Base-by-base conservation (phyloP, 64 coral and sea anemone species). In the Stichodactyla mertensii region DNA sequence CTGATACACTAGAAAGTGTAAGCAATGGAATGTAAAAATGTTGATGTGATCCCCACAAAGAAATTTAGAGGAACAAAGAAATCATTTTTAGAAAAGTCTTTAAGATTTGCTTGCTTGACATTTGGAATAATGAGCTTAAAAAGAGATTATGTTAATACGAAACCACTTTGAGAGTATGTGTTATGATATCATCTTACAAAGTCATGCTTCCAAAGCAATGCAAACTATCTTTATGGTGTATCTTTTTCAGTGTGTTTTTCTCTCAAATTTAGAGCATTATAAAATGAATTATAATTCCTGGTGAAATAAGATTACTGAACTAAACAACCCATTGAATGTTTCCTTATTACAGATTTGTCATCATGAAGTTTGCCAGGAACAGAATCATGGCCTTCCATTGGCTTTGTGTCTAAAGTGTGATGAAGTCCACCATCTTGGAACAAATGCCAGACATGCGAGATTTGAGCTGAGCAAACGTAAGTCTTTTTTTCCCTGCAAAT, bases 331-430 rank as follows among this genome's bases (percentile, higher is more conserved):
- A 45, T 45, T 2, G 0, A 45, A 45, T 27, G 8, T 31, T 74
- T 10, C 0, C 24, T 74, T n/a, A 13, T 78, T 31, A 31, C 28
- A 99, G 97, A 74, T 99, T 86, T 99, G 97, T 83, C 97, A 93
- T 86, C 97, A 99, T 93, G 90, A 95, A 61, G 90, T 92, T 22
- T 99, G 97, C 53, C 93, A 92, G 82, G 93, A 77, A 0, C 69
- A 64, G 2, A 95, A 99, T 61, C 52, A 89, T 57, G 93, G 86
- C 18, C 61, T 74, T 7, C 93, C 97, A 0, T 84, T 99, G 24
- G 26, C 87, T 23, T 88, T 99, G 6, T 99, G 97, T 80, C 55
- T 92, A 45, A 94, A 92, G 64, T 99, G 97, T 84, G 97, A 99
- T 61, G 86, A 92, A 83, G 77, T 86, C 31, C 90, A 94, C 64